Base-by-base conservation (phyloP, 2,797 vertebrate species). In the Pangasius sanitwongsei region DNA sequence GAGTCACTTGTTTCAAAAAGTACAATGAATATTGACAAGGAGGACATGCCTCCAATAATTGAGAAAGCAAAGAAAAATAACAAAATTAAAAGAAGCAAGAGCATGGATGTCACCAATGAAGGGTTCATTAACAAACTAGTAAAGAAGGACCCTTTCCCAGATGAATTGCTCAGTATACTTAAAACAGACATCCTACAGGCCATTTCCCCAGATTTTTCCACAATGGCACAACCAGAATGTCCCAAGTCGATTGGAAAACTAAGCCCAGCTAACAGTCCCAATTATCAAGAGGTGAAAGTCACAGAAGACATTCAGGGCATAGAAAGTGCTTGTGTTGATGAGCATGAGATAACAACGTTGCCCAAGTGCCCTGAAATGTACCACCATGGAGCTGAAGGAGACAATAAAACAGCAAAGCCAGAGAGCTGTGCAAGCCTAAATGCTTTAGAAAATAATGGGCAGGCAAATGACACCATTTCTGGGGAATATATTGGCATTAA, bases 71-170 rank as follows among this genome's bases (percentile, higher is more conserved):
- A 94, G 90, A 96, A 95, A 89, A 94, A 90, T 88, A 94, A 91
- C 92, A 98, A 96, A 94, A 91, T 92, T 41, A 94, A 93, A 87
- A 96, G 95, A 91, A 97, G 91, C 69, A 97, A 95, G 92, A 95
- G 89, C 92, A 91, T 50, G 31, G 95, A 93, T 25, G 72, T 88
- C 61, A 93, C 92, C 8, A 37, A 0, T 23, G 70, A 67, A 88
- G 83, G 67, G 0, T 89, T 92, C 72, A 89, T 91, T 63, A 84
- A 91, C 89, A 91, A 93, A 90, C 31, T 74, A 0, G 16, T 31
- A 15, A 85, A 93, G 67, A 89, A 88, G 23, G 92, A 91, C 80
- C 91, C 90, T 88, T 94, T 96, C 92, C 93, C 95, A 25, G 84
- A 95, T 67, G 94, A 95, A 90, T 92, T 94, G 89, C 92, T 96